These are phyloP conservation scores for Chamaea fasciata DNA, from an alignment of 2,113 vertebrate genomes.

Conservation along the genomic window DNA sequence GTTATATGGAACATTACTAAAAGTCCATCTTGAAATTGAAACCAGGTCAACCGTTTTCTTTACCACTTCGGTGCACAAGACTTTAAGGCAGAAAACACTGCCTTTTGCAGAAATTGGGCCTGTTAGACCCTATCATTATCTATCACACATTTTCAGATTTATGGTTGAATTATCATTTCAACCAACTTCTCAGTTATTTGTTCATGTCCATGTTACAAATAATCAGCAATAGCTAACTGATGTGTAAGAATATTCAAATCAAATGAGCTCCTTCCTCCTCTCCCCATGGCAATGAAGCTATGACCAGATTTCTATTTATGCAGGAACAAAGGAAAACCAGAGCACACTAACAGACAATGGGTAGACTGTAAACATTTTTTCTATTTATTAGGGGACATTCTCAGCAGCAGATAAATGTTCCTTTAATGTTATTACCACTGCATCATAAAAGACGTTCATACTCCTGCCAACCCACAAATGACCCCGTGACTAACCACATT, in stretches of 20 bases:
- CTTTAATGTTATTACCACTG: not conserved
- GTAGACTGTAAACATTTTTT: not conserved
- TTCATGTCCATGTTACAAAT: not conserved
- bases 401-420: not conserved
- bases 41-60: not conserved
- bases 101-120: not conserved
- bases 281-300: not conserved
- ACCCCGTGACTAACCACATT: slow-evolving; percentile 14
- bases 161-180: not conserved
- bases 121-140: not conserved
- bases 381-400: not conserved
- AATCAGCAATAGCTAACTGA: not conserved
- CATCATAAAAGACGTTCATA: not conserved
- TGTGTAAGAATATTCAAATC: not conserved
- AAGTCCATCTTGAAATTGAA: not conserved
- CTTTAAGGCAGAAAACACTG: not conserved
- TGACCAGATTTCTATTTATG: not conserved
- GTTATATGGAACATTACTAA: not conserved
- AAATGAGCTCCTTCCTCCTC: not conserved
- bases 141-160: not conserved
- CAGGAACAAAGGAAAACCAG: not conserved
- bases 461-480: not conserved
- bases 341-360: not conserved
- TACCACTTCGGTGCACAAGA: not conserved
- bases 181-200: not conserved